Evolutionary conservation across 2,888 invertebrate species (phyloP), one percentile per base, ranked within the genome.

Genomic region (Melanostoma scalare): DNA sequence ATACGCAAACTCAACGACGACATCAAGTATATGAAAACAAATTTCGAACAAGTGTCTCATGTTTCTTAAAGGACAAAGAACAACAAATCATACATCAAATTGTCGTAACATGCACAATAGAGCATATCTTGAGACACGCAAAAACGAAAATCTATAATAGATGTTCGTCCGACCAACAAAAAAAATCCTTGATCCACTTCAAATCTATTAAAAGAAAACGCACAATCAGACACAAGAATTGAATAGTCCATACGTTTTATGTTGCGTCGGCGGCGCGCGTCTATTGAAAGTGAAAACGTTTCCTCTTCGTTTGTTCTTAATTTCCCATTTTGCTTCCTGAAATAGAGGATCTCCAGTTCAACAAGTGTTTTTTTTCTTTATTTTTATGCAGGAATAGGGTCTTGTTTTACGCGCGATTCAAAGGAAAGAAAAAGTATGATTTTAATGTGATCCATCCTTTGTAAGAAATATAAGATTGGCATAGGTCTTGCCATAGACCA

Each of bases 271-370:
- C 77, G 73, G 78, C 82, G 73, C 35, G 58, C 50, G 82, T 69
- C 78, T 73, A 78, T 78, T 84, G 82, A 84, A 84, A 84, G 82
- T 84, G 78, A 84, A 84, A 84, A 69, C 82, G 78, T 84, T 84
- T 84, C 82, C 82, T 84, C 78, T 69, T 65, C 69, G 60, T 69
- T 78, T 84, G 58, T 78, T 74, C 82, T 84, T 68, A 44, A 60
- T 65, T 74, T 73, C 50, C 10, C 73, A 48, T 69, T 78, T 84
- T 71, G 69, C 68, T 84, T 84, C 78, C 78, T 73, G 50, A 78
- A 73, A 77, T 50, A 63, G 9, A 67, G 69, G 33, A 61, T 73
- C 48, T 55, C 36, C 20, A 60, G 40, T 53, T 40, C 20, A 68
- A 84, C 82, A 84, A 84, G 82, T 84, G 82, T 73, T 72, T 69